Evolutionary conservation across 2,888 invertebrate genomes (phyloP).

Genomic region (Chrysopilus asiliformis): DNA sequence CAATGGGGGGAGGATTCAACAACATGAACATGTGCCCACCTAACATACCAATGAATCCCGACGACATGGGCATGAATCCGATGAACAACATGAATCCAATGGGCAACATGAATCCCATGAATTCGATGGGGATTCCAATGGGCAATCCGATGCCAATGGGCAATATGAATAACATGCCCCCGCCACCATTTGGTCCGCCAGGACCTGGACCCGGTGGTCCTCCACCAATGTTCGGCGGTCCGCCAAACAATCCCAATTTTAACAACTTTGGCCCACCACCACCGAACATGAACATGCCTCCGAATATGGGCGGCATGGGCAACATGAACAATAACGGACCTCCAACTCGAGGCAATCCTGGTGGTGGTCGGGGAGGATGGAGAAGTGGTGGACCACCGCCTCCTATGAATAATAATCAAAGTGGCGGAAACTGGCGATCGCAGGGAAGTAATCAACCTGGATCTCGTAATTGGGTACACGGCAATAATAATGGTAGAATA

Average conservation of each 20-base stretch:
- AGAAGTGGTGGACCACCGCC: conserved; percentile 10
- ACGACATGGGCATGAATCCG: conserved; percentile 8
- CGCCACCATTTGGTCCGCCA: not conserved
- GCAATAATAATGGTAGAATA: conserved; percentile 42
- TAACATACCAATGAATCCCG: not conserved
- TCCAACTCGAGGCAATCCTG: conserved; percentile 29
- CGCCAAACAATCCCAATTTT: conserved; percentile 6
- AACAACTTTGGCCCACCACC: conserved; percentile 8
- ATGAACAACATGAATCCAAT: conserved; percentile 18
- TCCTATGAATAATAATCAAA: conserved; percentile 19
- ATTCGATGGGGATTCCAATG: not conserved
- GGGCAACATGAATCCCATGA: not conserved
- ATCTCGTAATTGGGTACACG: conserved; percentile 28
- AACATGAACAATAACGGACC: not conserved
- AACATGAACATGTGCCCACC: conserved; percentile 13
- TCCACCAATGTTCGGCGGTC: conserved; percentile 5
- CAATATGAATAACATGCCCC: too few species aligned
- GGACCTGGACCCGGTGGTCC: not conserved
- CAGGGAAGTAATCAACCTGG: conserved; percentile 38
- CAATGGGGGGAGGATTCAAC: conserved; percentile 10
- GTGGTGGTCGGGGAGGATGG: conserved; percentile 28
- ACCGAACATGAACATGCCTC: not conserved
- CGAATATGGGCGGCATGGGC: conserved; percentile 8
- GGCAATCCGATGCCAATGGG: too few species aligned
- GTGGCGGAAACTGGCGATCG: conserved; percentile 23